A percentile compares a stretch with the other conserved stretches of the same genome.
phyloP scores from a whole-genome alignment of 1,140 invertebrate genomes.

The Megathymus violae region DNA sequence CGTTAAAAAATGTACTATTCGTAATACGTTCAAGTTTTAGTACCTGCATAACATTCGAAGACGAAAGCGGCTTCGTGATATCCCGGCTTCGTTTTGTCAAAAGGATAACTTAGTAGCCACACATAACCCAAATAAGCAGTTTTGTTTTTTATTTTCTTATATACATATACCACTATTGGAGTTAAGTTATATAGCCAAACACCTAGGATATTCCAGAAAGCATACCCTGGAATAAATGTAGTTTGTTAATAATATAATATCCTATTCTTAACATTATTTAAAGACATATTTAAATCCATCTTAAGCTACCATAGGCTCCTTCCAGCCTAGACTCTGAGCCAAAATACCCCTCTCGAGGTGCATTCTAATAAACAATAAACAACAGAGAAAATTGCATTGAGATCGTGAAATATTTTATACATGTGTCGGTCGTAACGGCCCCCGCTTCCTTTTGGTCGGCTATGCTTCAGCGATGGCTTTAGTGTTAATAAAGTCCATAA shows the following conservation, averaged over 20 bases:
- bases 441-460: no score
- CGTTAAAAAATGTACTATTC: no score
- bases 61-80: constrained; percentile 58
- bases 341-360: no score
- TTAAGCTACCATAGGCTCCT: no score
- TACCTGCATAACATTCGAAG: constrained; percentile 64
- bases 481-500: no score
- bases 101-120: constrained; percentile 67
- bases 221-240: constrained; percentile 58
- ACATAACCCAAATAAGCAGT: constrained; percentile 61
- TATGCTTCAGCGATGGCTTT: no score
- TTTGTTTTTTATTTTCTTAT: constrained; percentile 46
- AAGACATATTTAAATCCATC: no score
- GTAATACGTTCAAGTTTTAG: constrained; percentile 12
- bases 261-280: constrained; percentile 5
- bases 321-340: no score
- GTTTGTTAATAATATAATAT: no score
- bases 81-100: constrained; percentile 63
- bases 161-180: constrained; percentile 57
- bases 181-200: constrained; percentile 66
- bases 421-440: no score
- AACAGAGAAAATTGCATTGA: constrained; percentile 10
- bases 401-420: no score
- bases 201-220: constrained; percentile 65
- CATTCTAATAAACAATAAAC: background rate